These are phyloP conservation scores for Cryptosula pallasiana DNA, from an alignment of 2,888 invertebrate species.

Conservation along the genomic window DNA sequence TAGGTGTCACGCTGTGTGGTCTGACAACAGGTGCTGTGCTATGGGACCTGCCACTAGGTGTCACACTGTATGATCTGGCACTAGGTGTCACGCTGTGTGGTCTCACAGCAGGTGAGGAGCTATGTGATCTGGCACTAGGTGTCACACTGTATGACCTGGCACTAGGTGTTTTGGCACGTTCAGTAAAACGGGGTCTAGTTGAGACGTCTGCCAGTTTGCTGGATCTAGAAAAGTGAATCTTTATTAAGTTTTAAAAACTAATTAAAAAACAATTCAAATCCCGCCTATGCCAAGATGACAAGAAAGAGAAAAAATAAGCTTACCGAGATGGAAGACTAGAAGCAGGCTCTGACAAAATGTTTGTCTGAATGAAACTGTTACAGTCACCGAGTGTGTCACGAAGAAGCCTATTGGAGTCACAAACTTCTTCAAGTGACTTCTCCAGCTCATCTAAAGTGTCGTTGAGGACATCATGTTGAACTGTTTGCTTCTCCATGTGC, in stretches of 20 bases:
- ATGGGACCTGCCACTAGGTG: neutral
- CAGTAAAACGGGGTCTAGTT: too few species aligned
- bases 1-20: constrained; percentile 18
- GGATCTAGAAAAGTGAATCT: too few species aligned
- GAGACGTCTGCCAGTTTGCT: too few species aligned
- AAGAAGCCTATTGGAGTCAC: constrained; percentile 8
- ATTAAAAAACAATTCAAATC: too few species aligned
- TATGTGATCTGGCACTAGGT: neutral
- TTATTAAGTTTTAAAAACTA: too few species aligned
- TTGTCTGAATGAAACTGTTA: constrained; percentile 4
- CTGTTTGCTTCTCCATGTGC: constrained; percentile 7
- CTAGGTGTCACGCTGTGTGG: constrained; percentile 10
- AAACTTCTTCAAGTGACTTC: constrained; percentile 19
- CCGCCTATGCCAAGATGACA: too few species aligned
- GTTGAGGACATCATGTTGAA: constrained; percentile 8
- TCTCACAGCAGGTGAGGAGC: neutral
- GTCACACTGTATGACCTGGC: too few species aligned
- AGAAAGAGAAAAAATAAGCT: too few species aligned
- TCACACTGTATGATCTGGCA: neutral
- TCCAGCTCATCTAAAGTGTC: constrained; percentile 18
- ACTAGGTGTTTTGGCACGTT: too few species aligned
- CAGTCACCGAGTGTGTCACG: constrained; percentile 13
- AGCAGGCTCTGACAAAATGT: constrained; percentile 1
- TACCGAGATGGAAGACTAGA: neutral
- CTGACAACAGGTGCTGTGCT: neutral